Evolutionary conservation across 2,888 invertebrate genomes (phyloP), one percentile per base, ranked within the genome.

Genomic region (Machimus rusticus): DNA sequence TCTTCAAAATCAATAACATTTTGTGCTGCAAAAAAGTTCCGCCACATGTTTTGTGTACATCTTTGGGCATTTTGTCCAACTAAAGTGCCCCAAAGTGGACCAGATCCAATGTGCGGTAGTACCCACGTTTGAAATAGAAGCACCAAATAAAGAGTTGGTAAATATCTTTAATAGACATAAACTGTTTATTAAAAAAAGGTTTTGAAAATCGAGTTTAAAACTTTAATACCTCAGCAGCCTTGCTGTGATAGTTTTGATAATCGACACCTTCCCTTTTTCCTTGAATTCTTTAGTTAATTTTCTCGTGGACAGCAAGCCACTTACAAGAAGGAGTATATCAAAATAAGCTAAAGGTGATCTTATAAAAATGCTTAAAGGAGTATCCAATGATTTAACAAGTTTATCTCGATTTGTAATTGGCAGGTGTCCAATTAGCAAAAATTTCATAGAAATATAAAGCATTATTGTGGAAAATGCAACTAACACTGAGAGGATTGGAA

Each of bases 401-500:
- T 90, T 90, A 76, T 92, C 92, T 12, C 96, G 94, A 91, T 96
- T 96, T 87, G 94, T 94, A 89, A 94, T 94, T 0, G 96, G 95
- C 90, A 94, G 93, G 88, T 94, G 94, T 31, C 94, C 94, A 6
- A 95, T 93, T 82, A 95, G 94, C 88, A 96, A 93, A 89, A 95
- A 94, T 92, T 96, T 96, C 90, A 96, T 95, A 6, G 95, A 95
- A 14, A 95, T 90, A 89, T 96, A 94, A 87, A 96, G 92, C 88
- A 94, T 94, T 1, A 95, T 90, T 3, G 95, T 95, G 87, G 95
- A 94, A 55, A 95, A 90, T n/a, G 95, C 94, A 89, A 96, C 94
- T 46, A 97, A 93, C 3, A 96, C 95, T 90, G 97, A 95, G 88
- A 96, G 94, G 90, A 96, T 95, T 46, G 94, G 93, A 89, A 95